Percentiles rank a stretch among this genome's conserved stretches.
Conservation (phyloP, 2,113 vertebrate species). For the Hydropotes inermis region DNA sequence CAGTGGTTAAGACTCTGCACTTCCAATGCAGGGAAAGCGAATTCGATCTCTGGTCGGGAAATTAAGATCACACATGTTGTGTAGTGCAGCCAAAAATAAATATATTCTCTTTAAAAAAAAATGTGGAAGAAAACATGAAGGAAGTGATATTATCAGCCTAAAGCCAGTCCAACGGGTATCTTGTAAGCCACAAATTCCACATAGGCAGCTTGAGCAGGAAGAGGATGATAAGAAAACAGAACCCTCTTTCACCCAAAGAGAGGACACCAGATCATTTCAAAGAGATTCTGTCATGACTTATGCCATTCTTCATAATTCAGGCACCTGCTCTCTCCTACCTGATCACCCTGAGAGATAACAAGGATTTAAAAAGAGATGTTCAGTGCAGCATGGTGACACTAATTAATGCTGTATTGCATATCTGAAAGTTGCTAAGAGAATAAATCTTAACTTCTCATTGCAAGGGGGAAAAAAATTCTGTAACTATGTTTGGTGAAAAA, state of each 20-base stretch:
- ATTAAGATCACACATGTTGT: not conserved
- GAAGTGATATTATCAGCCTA: conserved; percentile 31
- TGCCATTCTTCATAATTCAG: not conserved
- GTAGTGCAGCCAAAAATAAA: not conserved
- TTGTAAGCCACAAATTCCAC: conserved; percentile 28
- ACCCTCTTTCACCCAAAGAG: not conserved
- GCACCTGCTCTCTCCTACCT: not conserved
- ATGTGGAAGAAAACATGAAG: conserved; percentile 34
- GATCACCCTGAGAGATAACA: not conserved
- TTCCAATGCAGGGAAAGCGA: not conserved
- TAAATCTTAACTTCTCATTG: not conserved
- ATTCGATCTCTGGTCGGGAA: not conserved
- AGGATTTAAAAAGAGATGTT: not conserved
- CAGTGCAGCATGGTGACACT: not conserved
- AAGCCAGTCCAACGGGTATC: conserved; percentile 62
- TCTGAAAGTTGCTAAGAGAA: not conserved
- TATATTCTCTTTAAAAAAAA: not conserved
- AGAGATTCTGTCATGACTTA: not conserved
- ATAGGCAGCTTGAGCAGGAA: not conserved
- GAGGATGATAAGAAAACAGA: conserved; percentile 11
- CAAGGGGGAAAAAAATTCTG: not conserved
- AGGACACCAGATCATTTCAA: not conserved
- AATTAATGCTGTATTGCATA: not conserved
- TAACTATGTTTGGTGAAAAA: not conserved
- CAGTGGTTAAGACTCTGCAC: not conserved